Evolutionary conservation across 1,140 invertebrate genomes (phyloP).

Genomic region (Drosophila athabasca): DNA sequence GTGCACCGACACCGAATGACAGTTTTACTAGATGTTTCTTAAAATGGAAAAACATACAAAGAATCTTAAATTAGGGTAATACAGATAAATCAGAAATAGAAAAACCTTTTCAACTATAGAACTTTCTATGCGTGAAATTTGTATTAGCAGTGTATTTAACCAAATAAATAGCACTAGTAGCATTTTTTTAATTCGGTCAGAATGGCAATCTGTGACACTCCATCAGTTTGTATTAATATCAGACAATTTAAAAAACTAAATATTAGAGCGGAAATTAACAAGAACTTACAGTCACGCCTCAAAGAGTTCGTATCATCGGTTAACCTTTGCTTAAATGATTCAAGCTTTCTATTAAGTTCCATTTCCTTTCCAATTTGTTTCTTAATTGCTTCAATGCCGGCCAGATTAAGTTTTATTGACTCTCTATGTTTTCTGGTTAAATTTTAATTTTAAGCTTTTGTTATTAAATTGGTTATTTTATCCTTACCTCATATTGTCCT

Average conservation of each 20-base stretch:
- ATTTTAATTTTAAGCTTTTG: neutral
- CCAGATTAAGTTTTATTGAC: conserved; percentile 85
- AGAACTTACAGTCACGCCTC: conserved; percentile 75
- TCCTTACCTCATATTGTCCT: conserved; percentile 55
- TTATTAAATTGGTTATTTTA: neutral
- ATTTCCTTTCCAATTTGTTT: conserved; percentile 87
- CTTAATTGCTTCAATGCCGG: conserved; percentile 86
- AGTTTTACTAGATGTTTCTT: too few species aligned
- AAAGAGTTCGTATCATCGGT: conserved; percentile 85
- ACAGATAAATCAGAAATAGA: too few species aligned
- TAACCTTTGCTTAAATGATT: conserved; percentile 86
- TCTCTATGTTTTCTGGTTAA: conserved; percentile 85
- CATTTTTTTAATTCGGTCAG: too few species aligned
- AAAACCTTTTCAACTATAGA: too few species aligned
- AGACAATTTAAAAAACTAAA: neutral
- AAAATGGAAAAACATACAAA: too few species aligned
- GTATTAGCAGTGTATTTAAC: too few species aligned
- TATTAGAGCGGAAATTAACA: neutral
- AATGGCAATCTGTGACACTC: too few species aligned
- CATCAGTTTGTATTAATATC: neutral
- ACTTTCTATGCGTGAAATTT: too few species aligned
- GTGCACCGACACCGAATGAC: too few species aligned
- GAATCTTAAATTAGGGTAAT: too few species aligned
- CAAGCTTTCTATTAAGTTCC: conserved; percentile 87
- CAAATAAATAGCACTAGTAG: too few species aligned